Conservation (phyloP, 1,140 invertebrate species). For the Zaprionus capensis region DNA sequence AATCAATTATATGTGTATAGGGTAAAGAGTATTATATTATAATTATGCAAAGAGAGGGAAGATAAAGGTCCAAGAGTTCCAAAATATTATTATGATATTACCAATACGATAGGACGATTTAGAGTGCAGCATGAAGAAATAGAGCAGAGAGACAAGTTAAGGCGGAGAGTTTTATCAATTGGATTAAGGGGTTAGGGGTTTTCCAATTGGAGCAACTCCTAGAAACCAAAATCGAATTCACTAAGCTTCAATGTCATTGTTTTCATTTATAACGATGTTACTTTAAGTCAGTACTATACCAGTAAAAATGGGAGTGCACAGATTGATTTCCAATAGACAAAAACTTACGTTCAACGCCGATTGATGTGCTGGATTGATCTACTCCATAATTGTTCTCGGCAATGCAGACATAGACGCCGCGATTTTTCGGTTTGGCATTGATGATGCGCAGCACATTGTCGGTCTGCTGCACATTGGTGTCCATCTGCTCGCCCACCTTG, state of each 20-base stretch:
- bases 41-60: too few relatives aligned
- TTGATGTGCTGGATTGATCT: slow-evolving; percentile 88
- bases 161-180: not conserved
- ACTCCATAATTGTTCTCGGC: slow-evolving; percentile 86
- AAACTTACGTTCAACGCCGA: slow-evolving; percentile 94
- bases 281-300: too few relatives aligned
- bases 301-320: too few relatives aligned
- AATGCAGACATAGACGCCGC: slow-evolving; percentile 92
- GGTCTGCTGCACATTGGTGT: slow-evolving; percentile 87
- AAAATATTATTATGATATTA: slow-evolving; percentile 4
- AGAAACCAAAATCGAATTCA: too few relatives aligned
- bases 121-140: slow-evolving; percentile 44
- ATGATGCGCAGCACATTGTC: slow-evolving; percentile 90
- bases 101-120: slow-evolving; percentile 2
- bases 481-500: slow-evolving; percentile 88
- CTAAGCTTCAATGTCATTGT: too few relatives aligned
- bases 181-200: not conserved
- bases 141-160: slow-evolving; percentile 41
- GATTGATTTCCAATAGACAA: not conserved
- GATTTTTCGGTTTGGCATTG: slow-evolving; percentile 89
- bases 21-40: slow-evolving; percentile 2
- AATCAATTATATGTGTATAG: not conserved
- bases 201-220: not conserved
- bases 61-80: not conserved
- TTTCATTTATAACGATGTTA: too few relatives aligned